Evolutionary conservation across 1,140 invertebrate genomes (phyloP).

Genomic region (Megalopta genalis): DNA sequence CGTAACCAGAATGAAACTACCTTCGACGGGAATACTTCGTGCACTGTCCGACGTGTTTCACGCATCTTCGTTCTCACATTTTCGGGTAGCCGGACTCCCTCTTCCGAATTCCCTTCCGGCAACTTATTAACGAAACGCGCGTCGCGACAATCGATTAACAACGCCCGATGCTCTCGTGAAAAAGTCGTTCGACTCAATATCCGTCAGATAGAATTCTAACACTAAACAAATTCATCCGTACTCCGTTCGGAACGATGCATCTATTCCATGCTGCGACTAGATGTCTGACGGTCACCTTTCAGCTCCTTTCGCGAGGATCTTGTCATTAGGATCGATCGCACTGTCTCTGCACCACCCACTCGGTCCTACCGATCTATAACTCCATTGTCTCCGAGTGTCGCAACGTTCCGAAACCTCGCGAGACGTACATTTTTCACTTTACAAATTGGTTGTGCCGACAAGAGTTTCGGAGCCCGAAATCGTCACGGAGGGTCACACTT

Average conservation of each 20-base stretch:
- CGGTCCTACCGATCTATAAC: neutral
- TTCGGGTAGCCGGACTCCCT: neutral
- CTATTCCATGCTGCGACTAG: neutral
- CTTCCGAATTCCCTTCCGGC: neutral
- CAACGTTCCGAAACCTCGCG: neutral
- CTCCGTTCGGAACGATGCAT: neutral
- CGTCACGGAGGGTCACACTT: no score
- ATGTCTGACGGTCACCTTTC: neutral
- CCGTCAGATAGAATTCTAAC: no score
- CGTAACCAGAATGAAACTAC: slow-evolving; percentile 3
- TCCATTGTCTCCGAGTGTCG: no score
- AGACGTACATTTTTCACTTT: no score
- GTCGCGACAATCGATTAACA: neutral
- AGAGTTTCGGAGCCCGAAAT: no score
- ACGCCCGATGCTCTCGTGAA: neutral
- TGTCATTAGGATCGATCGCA: neutral
- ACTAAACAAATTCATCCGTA: no score
- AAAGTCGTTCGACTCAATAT: no score
- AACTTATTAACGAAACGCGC: no score
- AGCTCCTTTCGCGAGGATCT: neutral
- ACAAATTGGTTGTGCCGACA: no score
- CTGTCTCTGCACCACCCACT: no score
- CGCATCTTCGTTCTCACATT: slow-evolving; percentile 28
- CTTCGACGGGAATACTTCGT: neutral
- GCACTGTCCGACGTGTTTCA: neutral